Percentiles rank a stretch among this genome's conserved stretches.
phyloP scores from a whole-genome alignment of 2,888 invertebrate species.

The Protodeltote pygarga region DNA sequence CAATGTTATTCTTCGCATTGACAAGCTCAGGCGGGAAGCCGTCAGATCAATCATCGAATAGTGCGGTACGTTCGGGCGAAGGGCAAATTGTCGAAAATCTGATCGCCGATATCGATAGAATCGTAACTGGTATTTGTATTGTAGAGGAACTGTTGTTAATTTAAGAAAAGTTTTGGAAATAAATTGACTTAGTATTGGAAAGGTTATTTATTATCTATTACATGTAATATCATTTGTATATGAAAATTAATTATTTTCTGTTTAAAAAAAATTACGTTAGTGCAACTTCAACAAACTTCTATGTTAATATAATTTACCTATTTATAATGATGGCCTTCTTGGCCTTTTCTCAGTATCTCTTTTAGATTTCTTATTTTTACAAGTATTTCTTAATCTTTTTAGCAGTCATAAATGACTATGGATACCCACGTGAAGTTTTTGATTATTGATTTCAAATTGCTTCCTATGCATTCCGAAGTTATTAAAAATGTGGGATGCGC shows the following conservation, averaged over 20 bases:
- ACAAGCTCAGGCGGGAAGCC: constrained; percentile 74
- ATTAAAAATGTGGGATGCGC: constrained; percentile 31
- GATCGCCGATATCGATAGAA: constrained; percentile 45
- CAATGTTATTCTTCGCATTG: constrained; percentile 84
- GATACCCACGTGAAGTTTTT: too few relatives aligned
- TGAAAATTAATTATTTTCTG: too few relatives aligned
- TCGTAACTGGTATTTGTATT: constrained; percentile 21
- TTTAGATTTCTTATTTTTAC: too few relatives aligned
- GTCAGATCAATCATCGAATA: constrained; percentile 79
- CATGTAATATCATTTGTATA: neutral
- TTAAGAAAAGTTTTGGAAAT: neutral
- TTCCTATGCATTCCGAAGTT: constrained; percentile 7
- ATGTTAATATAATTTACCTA: too few relatives aligned
- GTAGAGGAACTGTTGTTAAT: constrained; percentile 24
- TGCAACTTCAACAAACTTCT: too few relatives aligned
- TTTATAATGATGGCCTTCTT: too few relatives aligned
- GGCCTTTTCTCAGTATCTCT: too few relatives aligned
- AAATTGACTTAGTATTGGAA: too few relatives aligned
- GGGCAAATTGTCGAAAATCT: constrained; percentile 60
- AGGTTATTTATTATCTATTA: neutral
- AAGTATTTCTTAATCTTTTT: too few relatives aligned
- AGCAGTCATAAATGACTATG: too few relatives aligned
- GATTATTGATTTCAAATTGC: too few relatives aligned
- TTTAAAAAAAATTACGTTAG: too few relatives aligned
- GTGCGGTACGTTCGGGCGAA: constrained; percentile 60